Evolutionary conservation across 2,888 invertebrate genomes (phyloP).

Genomic region (Lithophane leautieri): DNA sequence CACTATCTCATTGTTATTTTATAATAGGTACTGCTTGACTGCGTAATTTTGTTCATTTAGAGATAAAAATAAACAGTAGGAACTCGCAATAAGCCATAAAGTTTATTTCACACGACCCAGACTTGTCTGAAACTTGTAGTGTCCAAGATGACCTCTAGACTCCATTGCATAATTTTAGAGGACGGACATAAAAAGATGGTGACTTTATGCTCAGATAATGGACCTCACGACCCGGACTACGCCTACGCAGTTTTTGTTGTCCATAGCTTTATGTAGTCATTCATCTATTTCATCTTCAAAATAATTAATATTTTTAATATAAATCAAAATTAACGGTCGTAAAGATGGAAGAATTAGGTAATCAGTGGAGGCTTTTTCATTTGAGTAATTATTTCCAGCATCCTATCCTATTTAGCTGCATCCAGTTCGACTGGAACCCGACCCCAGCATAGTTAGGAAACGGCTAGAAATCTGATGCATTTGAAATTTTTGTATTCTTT

Average conservation of each 20-base stretch:
- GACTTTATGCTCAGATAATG: slow-evolving; percentile 6
- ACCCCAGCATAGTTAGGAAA: too few relatives aligned
- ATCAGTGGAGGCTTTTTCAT: background rate
- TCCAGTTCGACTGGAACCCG: too few relatives aligned
- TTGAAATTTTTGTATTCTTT: background rate
- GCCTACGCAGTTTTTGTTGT: slow-evolving; percentile 29
- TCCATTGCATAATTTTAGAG: slow-evolving; percentile 46
- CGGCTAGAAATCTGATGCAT: background rate
- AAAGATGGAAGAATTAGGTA: background rate
- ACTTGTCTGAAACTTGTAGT: slow-evolving; percentile 40
- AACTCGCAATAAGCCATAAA: slow-evolving; percentile 24
- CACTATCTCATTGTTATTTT: background rate
- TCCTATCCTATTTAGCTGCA: background rate
- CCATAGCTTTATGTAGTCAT: background rate
- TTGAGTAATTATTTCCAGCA: background rate
- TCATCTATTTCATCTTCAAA: background rate
- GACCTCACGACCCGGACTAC: slow-evolving; percentile 24
- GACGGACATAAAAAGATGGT: slow-evolving; percentile 55
- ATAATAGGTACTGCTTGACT: slow-evolving; percentile 2
- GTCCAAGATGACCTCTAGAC: slow-evolving; percentile 54
- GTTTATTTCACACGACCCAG: slow-evolving; percentile 48
- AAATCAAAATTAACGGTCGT: background rate
- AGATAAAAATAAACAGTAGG: slow-evolving; percentile 3
- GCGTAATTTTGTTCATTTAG: slow-evolving; percentile 2
- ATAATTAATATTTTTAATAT: slow-evolving; percentile 3